Percentiles rank a stretch among this genome's conserved stretches.
These are phyloP conservation scores for Drosophila kanapiae DNA, from an alignment of 1,140 invertebrate genomes.

Conservation along the genomic window DNA sequence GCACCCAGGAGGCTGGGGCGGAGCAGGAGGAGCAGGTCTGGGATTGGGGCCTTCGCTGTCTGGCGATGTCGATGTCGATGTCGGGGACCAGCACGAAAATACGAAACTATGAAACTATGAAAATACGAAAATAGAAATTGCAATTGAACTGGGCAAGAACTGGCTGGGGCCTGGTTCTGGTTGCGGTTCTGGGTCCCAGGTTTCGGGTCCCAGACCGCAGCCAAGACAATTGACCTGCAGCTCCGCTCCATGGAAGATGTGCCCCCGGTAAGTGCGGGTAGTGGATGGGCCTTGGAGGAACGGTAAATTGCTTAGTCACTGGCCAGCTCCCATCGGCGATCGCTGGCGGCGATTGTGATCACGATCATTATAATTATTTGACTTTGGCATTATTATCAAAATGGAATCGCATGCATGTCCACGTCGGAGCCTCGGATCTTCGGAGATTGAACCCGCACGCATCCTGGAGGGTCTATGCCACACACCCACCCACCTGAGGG, in stretches of 20 bases:
- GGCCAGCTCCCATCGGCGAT: constrained; percentile 44
- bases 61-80: constrained; percentile 21
- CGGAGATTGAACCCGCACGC: constrained; percentile 35
- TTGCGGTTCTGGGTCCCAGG: constrained; percentile 29
- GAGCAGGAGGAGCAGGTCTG: background rate
- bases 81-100: constrained; percentile 59
- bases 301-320: constrained; percentile 82
- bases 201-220: constrained; percentile 51
- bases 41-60: constrained; percentile 23
- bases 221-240: constrained; percentile 83
- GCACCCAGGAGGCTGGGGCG: constrained; percentile 15
- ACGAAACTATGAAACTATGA: constrained; percentile 21
- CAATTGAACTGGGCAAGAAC: constrained; percentile 49
- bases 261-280: constrained; percentile 29
- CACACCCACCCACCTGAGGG: constrained; percentile 55
- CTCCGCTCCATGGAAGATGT: constrained; percentile 72
- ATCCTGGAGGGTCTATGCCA: constrained; percentile 56
- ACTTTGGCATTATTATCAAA: constrained; percentile 81
- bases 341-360: constrained; percentile 66
- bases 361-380: constrained; percentile 83
- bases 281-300: constrained; percentile 31
- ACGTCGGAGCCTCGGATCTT: constrained; percentile 18
- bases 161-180: constrained; percentile 45
- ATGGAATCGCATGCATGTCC: constrained; percentile 76
- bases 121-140: constrained; percentile 61